Evolutionary conservation across 2,888 invertebrate species (phyloP), one percentile per base, ranked within the genome.

Genomic region (Adelognathus sp.): DNA sequence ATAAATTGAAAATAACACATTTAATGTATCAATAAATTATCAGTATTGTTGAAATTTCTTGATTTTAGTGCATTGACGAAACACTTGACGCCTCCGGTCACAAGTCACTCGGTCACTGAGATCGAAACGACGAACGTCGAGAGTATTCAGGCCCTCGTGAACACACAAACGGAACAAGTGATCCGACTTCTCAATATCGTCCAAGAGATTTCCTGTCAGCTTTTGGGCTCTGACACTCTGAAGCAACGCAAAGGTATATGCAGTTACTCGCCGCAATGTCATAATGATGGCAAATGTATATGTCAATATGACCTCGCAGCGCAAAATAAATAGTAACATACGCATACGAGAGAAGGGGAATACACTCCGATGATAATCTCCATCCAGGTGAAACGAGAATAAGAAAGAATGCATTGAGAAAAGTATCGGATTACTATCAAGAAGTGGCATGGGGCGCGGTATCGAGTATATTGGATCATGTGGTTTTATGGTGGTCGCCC

Each of bases 401-500:
- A 1, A 94, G 93, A 82, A 92, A 93, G 70, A 94, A 93, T 88
- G 94, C 94, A 0, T 93, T 94, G 44, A 92, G 93, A 61, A 95
- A 94, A 90, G 94, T 95, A 9, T 92, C 94, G 5, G 94, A 94
- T 84, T 95, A 95, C 88, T 96, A 96, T 87, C 95, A 95, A 85
- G 94, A 95, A 88, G 94, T 95, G 69, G 92, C 96, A 29, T 97
- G 97, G 97, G 95, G 95, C 0, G 95, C 96, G 87, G 95, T 96
- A 1, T 97, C 97, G 1, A 95, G 95, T 76, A 95, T 95, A 86
- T 92, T 96, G 61, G 96, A 97, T 87, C 97, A 97, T 86, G 94
- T 96, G 18, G 93, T 97, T 21, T 92, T 97, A 0, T 97, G 97
- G 97, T 97, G 97, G 96, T 95, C 95, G 1, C 92, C 95, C 9